These are phyloP conservation scores for Kuschelorhynchus macadamiae DNA, from an alignment of 2,888 invertebrate species.

Conservation along the genomic window DNA sequence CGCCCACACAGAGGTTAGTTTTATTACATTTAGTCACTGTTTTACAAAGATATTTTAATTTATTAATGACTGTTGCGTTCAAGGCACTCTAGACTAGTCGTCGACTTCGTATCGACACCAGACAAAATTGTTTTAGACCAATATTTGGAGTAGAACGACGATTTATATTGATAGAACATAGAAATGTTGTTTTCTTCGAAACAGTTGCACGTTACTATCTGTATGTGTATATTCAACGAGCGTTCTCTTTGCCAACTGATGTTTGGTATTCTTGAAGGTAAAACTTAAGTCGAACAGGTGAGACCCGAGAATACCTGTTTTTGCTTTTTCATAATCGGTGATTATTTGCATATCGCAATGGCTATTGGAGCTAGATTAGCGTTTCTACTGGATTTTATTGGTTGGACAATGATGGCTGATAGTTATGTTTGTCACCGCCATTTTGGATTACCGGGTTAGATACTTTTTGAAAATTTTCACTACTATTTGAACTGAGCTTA, in stretches of 20 bases:
- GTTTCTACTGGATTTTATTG: constrained; percentile 1
- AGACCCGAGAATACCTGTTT: constrained; percentile 48
- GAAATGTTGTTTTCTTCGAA: constrained; percentile 2
- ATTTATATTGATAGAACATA: neutral
- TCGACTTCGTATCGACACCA: constrained; percentile 24
- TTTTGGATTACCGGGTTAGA: constrained; percentile 12
- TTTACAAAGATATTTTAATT: constrained; percentile 47
- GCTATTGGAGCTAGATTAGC: constrained; percentile 25
- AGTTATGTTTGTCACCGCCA: constrained; percentile 19
- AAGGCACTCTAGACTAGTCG: constrained; percentile 39
- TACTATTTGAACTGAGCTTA: neutral
- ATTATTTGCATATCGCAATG: constrained; percentile 38
- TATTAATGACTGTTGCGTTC: constrained; percentile 28
- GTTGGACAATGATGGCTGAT: constrained; percentile 28
- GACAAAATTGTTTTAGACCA: constrained; percentile 30
- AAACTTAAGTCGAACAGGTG: constrained; percentile 47
- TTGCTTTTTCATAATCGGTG: constrained; percentile 48
- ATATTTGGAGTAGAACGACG: constrained; percentile 27
- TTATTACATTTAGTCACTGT: constrained; percentile 49
- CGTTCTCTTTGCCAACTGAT: constrained; percentile 48
- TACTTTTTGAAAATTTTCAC: neutral
- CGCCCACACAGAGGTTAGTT: constrained; percentile 42
- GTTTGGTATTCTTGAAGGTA: constrained; percentile 49
- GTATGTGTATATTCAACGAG: constrained; percentile 30
- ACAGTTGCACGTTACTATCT: constrained; percentile 13